Percentiles rank a stretch among this genome's conserved stretches.
Conservation (phyloP, 2,888 invertebrate genomes). For the Orchesella flavescens region DNA sequence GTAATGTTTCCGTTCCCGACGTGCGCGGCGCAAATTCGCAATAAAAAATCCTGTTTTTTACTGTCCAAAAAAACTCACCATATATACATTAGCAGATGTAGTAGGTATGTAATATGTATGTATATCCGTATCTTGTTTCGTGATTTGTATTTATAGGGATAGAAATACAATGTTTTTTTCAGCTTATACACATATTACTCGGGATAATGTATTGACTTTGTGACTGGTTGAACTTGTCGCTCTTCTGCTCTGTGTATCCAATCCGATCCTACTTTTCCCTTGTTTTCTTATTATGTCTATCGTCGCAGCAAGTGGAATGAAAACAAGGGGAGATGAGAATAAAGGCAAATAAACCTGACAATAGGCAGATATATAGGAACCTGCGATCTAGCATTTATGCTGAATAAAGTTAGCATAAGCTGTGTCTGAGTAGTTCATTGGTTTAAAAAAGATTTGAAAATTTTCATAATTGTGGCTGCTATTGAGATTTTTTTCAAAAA, state of each 20-base stretch:
- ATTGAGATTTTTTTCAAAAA: too few species aligned
- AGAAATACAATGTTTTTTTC: slow-evolving; percentile 22
- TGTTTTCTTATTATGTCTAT: not conserved
- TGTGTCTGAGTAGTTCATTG: too few species aligned
- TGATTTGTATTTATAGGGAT: not conserved
- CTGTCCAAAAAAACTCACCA: slow-evolving; percentile 14
- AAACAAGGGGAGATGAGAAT: not conserved
- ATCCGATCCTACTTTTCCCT: not conserved
- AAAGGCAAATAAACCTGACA: slow-evolving; percentile 6
- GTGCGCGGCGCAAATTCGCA: slow-evolving; percentile 59
- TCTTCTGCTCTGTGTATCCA: not conserved
- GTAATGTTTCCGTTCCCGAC: slow-evolving; percentile 62
- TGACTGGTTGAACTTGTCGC: slow-evolving; percentile 43
- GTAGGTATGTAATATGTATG: not conserved
- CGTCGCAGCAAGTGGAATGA: slow-evolving; percentile 20
- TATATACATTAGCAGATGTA: too few species aligned
- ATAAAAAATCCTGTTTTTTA: slow-evolving; percentile 55
- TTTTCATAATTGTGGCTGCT: too few species aligned
- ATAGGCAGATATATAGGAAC: too few species aligned
- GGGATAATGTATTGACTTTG: slow-evolving; percentile 12
- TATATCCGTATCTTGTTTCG: not conserved
- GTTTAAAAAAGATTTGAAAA: too few species aligned
- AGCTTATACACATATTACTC: not conserved
- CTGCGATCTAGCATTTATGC: too few species aligned
- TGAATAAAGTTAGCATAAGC: too few species aligned